Base-by-base conservation (phyloP, 2,888 invertebrate species). In the Aromia moschata region DNA sequence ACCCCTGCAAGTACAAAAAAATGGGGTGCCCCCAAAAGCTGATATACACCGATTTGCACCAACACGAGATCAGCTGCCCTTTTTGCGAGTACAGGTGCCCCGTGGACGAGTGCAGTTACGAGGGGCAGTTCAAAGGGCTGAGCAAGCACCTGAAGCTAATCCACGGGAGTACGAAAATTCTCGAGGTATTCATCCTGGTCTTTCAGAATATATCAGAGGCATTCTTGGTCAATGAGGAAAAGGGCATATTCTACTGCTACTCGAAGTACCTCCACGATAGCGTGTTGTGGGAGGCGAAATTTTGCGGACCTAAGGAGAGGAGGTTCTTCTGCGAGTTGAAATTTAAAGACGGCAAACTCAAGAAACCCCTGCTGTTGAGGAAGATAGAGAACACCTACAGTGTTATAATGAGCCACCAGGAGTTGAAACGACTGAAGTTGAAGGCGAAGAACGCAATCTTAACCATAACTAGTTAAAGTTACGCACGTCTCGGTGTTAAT, bases 401-500 rank as follows among this genome's bases (percentile, higher is more conserved):
- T 37, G 62, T 64, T 3, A 59, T 60, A 25, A 64, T 71, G 46
- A 65, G 58, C 36, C 54, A 65, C 14, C 64, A 68, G 4, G 71
- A 73, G 11, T 45, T 76, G 54, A 76, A 74, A 56, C 70, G 64
- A 37, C 64, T 68, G 58, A 75, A 73, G 56, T 55, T 72, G 2
- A 76, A 76, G 56, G 65, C 71, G 5, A 75, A 75, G 61, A 65
- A 76, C 61, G 74, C 75, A 2, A 65, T 73, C 11, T 43, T 76
- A 14, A 69, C 69, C 9, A 71, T 76, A 30, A 67, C 66, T 11
- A 62, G 65, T 52, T 72, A 60, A 60, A 14, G n/a, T 45, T 25
- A 36, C 4, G 25, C 11, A n/a, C 9, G 15, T 45, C 16, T 47
- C 3, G 25, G 17, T 47, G 15, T 33, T 11, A 20, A 11, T 20